Conservation (phyloP, 2,888 invertebrate species). For the Romanomermis culicivorax region DNA sequence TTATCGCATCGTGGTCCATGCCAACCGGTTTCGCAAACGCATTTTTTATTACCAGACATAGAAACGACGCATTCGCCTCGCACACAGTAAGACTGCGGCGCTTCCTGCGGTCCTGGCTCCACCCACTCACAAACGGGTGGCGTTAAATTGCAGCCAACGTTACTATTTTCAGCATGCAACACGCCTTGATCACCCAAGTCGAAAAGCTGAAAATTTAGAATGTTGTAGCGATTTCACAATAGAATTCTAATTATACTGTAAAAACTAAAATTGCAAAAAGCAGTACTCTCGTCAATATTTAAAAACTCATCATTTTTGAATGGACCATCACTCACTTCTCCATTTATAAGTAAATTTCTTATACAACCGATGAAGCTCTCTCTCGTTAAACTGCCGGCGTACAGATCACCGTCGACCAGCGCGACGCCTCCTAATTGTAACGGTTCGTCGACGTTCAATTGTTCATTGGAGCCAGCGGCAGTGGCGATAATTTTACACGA, state of each 20-base stretch:
- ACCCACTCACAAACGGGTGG: not conserved
- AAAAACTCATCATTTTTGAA: not conserved
- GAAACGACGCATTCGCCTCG: conserved; percentile 24
- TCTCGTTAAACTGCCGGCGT: not conserved
- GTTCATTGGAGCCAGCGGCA: not conserved
- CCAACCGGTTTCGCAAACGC: conserved; percentile 86
- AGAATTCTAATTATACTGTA: no score
- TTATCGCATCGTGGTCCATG: conserved; percentile 43
- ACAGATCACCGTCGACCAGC: not conserved
- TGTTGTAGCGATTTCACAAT: no score
- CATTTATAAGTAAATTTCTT: conserved; percentile 79
- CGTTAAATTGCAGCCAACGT: not conserved
- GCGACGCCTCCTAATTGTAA: not conserved
- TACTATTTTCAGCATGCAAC: conserved; percentile 13
- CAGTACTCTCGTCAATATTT: no score
- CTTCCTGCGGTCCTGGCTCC: not conserved
- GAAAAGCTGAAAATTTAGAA: conserved; percentile 54
- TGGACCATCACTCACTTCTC: conserved; percentile 35
- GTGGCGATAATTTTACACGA: not conserved
- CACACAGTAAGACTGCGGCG: conserved; percentile 15
- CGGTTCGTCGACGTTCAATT: not conserved
- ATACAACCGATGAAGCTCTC: conserved; percentile 89
- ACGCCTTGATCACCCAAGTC: conserved; percentile 75
- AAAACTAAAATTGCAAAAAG: no score
- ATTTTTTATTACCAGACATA: conserved; percentile 29